A percentile compares a stretch with the other conserved stretches of the same genome.
These are phyloP conservation scores for Microcebus griseorufus DNA, from an alignment of 2,113 vertebrate species.

Conservation along the genomic window DNA sequence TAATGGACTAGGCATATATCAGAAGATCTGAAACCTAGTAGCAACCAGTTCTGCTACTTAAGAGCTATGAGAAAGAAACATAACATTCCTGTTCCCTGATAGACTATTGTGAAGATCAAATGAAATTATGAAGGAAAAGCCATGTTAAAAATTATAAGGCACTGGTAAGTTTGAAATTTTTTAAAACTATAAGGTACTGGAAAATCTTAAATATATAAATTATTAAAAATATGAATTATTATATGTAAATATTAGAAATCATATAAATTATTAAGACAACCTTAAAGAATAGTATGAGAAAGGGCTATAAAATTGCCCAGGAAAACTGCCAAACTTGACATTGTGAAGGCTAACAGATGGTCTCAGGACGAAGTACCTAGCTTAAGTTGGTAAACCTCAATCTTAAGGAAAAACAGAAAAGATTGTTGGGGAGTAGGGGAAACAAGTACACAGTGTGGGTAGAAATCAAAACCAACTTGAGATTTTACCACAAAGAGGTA, in stretches of 20 bases:
- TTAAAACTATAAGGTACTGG: neutral
- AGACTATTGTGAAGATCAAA: neutral
- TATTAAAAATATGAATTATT: neutral
- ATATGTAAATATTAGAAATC: neutral
- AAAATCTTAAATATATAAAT: conserved; percentile 1
- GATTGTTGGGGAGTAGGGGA: neutral
- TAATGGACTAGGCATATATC: neutral
- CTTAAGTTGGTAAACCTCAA: neutral
- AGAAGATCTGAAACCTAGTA: neutral
- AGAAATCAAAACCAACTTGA: neutral
- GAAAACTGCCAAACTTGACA: neutral
- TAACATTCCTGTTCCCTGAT: neutral
- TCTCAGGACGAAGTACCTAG: neutral
- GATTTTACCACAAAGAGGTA: neutral
- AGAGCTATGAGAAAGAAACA: neutral
- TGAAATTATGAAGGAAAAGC: neutral
- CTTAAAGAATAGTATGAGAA: neutral
- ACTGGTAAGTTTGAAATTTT: neutral
- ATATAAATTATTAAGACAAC: neutral
- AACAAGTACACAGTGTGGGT: neutral
- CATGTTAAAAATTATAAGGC: neutral
- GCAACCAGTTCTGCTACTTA: neutral
- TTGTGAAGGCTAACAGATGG: neutral
- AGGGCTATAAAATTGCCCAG: neutral
- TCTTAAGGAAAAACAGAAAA: neutral